Percentiles rank a stretch among this genome's conserved stretches.
Conservation (phyloP, 2,888 invertebrate genomes). For the Oasisia sp. region DNA sequence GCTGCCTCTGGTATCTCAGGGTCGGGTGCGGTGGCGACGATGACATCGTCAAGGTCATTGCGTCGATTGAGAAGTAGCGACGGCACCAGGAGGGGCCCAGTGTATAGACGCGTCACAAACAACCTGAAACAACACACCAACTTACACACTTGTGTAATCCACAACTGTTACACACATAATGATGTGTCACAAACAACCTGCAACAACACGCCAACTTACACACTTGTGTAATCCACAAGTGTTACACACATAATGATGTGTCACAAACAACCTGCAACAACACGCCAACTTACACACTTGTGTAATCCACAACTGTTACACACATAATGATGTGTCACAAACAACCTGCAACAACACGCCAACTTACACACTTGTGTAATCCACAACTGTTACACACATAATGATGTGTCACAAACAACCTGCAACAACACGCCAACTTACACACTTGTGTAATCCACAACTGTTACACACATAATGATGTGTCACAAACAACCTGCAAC, state of each 20-base stretch:
- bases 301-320: too few relatives aligned
- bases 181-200: not conserved
- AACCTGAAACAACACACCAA: constrained; percentile 67
- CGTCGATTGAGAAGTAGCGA: constrained; percentile 91
- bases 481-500: constrained; percentile 80
- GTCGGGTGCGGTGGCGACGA: constrained; percentile 29
- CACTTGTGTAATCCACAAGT: too few relatives aligned
- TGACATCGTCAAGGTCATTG: constrained; percentile 78
- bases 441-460: too few relatives aligned
- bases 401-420: not conserved
- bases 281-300: too few relatives aligned
- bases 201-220: too few relatives aligned
- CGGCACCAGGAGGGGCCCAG: constrained; percentile 90
- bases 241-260: constrained; percentile 85
- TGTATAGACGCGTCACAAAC: constrained; percentile 94
- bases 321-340: constrained; percentile 72
- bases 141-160: not conserved
- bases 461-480: too few relatives aligned
- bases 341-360: constrained; percentile 70
- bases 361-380: too few relatives aligned
- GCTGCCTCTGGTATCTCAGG: not conserved
- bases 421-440: too few relatives aligned
- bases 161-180: too few relatives aligned
- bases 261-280: too few relatives aligned
- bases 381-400: too few relatives aligned